phyloP scores from a whole-genome alignment of 2,113 vertebrate genomes.

The Dromaius novaehollandiae region DNA sequence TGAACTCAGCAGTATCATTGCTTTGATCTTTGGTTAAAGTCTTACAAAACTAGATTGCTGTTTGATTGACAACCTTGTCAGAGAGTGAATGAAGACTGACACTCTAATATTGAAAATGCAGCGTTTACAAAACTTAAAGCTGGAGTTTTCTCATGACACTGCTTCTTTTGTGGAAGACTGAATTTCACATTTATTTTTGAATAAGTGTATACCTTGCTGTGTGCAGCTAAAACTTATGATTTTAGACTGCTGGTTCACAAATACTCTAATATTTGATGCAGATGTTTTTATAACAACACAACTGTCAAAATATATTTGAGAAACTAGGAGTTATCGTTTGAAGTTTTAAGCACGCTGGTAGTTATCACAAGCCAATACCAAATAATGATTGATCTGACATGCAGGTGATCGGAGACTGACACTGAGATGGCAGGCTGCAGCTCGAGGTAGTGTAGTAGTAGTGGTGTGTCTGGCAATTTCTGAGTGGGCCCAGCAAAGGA shows the following conservation, averaged over 20 bases:
- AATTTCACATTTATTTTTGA: constrained; percentile 70
- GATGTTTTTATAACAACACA: constrained; percentile 4
- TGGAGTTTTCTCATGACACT: constrained; percentile 77
- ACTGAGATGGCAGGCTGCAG: neutral
- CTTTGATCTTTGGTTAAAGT: constrained; percentile 79
- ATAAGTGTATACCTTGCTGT: constrained; percentile 37
- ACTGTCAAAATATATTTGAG: neutral
- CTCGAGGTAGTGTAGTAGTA: neutral
- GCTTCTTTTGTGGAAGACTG: constrained; percentile 75
- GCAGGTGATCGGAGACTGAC: neutral
- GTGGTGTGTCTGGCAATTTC: neutral
- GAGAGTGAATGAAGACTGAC: constrained; percentile 82
- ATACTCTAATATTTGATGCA: neutral
- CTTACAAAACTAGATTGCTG: constrained; percentile 76
- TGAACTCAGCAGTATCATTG: constrained; percentile 81
- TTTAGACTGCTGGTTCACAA: constrained; percentile 33
- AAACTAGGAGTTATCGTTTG: neutral
- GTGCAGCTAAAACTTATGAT: neutral
- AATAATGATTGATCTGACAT: neutral
- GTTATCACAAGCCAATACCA: constrained; percentile 37
- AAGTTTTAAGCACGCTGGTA: neutral
- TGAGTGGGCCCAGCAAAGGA: neutral
- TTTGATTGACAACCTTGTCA: constrained; percentile 81
- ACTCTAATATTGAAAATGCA: constrained; percentile 79
- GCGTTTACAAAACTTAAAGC: constrained; percentile 72